phyloP scores from a whole-genome alignment of 2,797 vertebrate species.

The Sebastes taczanowskii region DNA sequence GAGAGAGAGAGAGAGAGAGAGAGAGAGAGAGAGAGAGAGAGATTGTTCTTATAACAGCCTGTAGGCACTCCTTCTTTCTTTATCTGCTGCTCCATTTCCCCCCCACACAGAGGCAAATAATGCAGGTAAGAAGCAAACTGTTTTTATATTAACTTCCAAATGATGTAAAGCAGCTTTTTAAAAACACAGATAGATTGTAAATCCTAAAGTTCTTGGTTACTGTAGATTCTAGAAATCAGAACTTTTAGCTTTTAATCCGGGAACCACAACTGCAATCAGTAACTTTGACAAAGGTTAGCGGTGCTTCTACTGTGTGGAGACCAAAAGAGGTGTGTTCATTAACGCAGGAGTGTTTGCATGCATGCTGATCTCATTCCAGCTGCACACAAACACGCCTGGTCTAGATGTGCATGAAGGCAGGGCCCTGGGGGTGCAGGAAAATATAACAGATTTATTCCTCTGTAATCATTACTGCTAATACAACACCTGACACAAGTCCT shows the following conservation, averaged over 20 bases:
- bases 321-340: constrained; percentile 1
- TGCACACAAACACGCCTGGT: constrained; percentile 25
- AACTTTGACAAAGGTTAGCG: background rate
- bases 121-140: constrained; percentile 62
- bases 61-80: constrained; percentile 53
- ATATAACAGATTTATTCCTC: constrained; percentile 45
- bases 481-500: background rate
- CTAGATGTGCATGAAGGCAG: constrained; percentile 1
- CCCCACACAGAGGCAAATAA: constrained; percentile 22
- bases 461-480: constrained; percentile 28
- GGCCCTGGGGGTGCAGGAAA: background rate
- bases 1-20: constrained; percentile 4
- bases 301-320: background rate
- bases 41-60: background rate
- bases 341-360: constrained; percentile 15
- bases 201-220: background rate
- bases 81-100: constrained; percentile 33
- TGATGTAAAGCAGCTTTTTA: background rate
- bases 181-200: background rate
- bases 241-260: background rate
- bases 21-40: constrained; percentile 10
- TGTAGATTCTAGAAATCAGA: background rate
- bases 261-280: background rate
- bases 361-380: constrained; percentile 9
- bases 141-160: background rate